A percentile compares a stretch with the other conserved stretches of the same genome.
Conservation (phyloP, 1,140 invertebrate genomes). For the Trichonephila inaurata region DNA sequence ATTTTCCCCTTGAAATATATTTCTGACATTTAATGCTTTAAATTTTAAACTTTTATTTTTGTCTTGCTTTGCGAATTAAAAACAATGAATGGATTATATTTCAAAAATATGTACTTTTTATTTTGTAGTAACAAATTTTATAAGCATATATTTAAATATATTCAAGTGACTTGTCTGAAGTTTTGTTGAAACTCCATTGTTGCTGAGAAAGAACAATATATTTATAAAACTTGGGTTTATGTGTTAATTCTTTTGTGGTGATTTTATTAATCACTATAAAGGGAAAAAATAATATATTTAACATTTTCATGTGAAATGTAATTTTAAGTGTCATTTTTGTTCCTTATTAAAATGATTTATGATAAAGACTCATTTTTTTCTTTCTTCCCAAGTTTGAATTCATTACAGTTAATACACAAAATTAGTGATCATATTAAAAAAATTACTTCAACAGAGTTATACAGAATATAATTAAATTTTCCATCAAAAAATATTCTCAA, state of each 20-base stretch:
- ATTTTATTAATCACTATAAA: background rate
- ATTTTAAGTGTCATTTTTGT: conserved; percentile 4
- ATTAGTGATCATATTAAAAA: no score
- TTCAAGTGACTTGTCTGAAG: background rate
- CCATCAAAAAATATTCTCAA: no score
- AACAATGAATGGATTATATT: background rate
- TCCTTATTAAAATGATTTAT: conserved; percentile 16
- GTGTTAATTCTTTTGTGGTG: background rate
- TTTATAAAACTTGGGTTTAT: conserved; percentile 12
- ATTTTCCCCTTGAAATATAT: background rate
- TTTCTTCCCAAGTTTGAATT: no score
- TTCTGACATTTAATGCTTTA: background rate
- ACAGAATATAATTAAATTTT: no score
- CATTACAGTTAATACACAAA: no score
- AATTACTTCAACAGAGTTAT: no score
- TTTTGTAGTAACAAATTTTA: background rate
- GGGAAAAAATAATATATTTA: background rate
- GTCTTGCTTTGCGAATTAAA: background rate
- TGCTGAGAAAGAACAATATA: background rate
- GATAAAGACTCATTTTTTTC: background rate
- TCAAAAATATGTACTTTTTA: background rate
- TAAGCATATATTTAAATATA: background rate
- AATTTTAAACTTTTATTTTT: background rate
- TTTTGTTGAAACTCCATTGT: background rate
- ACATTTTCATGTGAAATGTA: background rate